Conservation (phyloP, 2,888 invertebrate genomes). For the Dasypolia templi region DNA sequence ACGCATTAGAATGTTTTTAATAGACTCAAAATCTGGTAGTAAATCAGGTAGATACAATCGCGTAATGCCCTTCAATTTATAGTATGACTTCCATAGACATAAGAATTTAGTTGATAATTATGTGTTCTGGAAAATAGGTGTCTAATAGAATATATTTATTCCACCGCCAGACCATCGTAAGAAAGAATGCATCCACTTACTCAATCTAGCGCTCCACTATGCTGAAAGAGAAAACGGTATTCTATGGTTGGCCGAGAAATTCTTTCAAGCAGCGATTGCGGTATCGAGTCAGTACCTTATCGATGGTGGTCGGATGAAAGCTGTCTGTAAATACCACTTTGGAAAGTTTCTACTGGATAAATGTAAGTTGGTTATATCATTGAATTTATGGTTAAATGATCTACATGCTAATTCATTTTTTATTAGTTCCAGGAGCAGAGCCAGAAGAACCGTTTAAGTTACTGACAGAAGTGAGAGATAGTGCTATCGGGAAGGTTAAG, state of each 20-base stretch:
- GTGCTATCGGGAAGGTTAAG: slow-evolving; percentile 83
- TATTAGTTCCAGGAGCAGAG: slow-evolving; percentile 83
- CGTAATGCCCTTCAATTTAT: neutral
- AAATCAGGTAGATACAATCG: neutral
- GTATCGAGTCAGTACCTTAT: slow-evolving; percentile 82
- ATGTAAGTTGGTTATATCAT: slow-evolving; percentile 76
- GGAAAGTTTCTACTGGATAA: slow-evolving; percentile 89
- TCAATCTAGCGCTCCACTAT: slow-evolving; percentile 83
- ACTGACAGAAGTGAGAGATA: slow-evolving; percentile 83
- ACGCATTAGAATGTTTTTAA: neutral
- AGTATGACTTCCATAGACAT: neutral
- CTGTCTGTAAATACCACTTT: slow-evolving; percentile 88
- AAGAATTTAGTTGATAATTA: neutral
- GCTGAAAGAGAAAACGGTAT: slow-evolving; percentile 86
- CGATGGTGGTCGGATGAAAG: slow-evolving; percentile 88
- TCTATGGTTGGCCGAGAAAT: slow-evolving; percentile 91
- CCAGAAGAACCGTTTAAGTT: slow-evolving; percentile 82
- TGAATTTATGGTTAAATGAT: neutral
- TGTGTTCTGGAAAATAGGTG: neutral
- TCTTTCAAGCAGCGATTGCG: slow-evolving; percentile 86
- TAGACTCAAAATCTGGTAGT: neutral
- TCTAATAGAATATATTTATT: slow-evolving; percentile 4
- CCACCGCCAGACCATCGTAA: slow-evolving; percentile 76
- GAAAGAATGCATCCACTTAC: slow-evolving; percentile 83
- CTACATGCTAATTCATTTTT: neutral